Base-by-base conservation (phyloP, 2,797 vertebrate species). In the Sebastes nivosus region DNA sequence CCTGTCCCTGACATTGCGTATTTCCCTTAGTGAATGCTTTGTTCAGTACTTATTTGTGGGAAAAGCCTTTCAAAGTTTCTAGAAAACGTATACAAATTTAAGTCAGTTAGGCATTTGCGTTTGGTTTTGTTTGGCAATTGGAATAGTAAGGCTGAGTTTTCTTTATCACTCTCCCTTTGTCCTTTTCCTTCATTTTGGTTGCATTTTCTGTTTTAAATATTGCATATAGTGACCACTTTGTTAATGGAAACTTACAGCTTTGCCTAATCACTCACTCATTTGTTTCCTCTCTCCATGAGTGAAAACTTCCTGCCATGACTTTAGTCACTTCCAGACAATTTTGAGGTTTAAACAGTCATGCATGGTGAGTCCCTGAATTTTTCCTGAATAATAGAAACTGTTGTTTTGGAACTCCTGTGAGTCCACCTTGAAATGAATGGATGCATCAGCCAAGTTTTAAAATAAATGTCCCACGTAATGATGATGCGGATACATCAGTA, bases 311-410 rank as follows among this genome's bases (percentile, higher is more conserved):
- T 66, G 13, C 14, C 18, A 54, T 54, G 24, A 16, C 70, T 55
- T 64, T 8, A 71, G 58, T 75, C 71, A 75, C 32, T 29, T 36
- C 30, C 8, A 11, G 42, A 81, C 29, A 66, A 2, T 66, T 57
- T 9, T 29, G 30, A 59, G 54, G 59, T 67, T 46, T 9, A 78
- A 52, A 67, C 50, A 74, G 25, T 74, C 69, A 80, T 29, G 22
- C 30, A n/a, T 58, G 27, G 29, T 36, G 13, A 67, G 68, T 67
- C 52, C 38, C 29, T 61, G 32, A 29, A 27, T 72, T 18, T 54
- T 6, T 59, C 30, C 52, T 24, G 13, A 64, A 14, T 8, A 63
- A 77, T 5, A 52, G 14, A 63, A 64, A 68, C 16, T 5, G 30
- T 46, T 81, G 77, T 18, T 24, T 8, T 59, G 16, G 18, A 25